Evolutionary conservation across 2,113 vertebrate genomes (phyloP).

Genomic region (Pedetes capensis): DNA sequence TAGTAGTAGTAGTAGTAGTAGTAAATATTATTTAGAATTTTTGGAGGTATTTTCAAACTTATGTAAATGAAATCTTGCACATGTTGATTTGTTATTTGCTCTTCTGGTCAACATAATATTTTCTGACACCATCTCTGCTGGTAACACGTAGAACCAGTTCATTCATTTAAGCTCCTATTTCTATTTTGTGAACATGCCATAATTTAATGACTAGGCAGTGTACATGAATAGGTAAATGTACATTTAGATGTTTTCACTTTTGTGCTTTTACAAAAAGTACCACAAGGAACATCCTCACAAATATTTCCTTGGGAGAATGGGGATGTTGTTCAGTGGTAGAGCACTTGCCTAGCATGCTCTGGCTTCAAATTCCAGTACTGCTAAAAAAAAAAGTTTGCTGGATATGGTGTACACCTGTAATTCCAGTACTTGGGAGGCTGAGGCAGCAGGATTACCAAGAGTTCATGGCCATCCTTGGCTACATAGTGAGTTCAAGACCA

Average conservation of each 20-base stretch:
- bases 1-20: too few species aligned
- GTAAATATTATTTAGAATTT: conserved; percentile 22
- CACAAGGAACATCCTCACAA: background rate
- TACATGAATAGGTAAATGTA: background rate
- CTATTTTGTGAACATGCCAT: background rate
- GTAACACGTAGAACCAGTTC: background rate
- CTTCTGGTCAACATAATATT: background rate
- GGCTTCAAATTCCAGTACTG: too few species aligned
- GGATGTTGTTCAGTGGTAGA: too few species aligned
- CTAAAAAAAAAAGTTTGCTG: too few species aligned
- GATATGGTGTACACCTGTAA: too few species aligned
- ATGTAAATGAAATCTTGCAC: background rate
- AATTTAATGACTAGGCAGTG: background rate
- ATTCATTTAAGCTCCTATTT: background rate
- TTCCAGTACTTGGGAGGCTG: too few species aligned
- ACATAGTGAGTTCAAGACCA: too few species aligned
- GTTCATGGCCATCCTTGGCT: too few species aligned
- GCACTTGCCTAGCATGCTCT: too few species aligned
- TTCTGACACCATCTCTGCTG: background rate
- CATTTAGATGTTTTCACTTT: conserved; percentile 16
- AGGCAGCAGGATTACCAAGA: too few species aligned
- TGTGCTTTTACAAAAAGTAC: conserved; percentile 18
- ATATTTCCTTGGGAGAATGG: background rate
- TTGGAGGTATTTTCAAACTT: background rate
- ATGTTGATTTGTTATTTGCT: background rate